Evolutionary conservation across 2,888 invertebrate species (phyloP), one percentile per base, ranked within the genome.

Genomic region (Eutolmus rufibarbis): DNA sequence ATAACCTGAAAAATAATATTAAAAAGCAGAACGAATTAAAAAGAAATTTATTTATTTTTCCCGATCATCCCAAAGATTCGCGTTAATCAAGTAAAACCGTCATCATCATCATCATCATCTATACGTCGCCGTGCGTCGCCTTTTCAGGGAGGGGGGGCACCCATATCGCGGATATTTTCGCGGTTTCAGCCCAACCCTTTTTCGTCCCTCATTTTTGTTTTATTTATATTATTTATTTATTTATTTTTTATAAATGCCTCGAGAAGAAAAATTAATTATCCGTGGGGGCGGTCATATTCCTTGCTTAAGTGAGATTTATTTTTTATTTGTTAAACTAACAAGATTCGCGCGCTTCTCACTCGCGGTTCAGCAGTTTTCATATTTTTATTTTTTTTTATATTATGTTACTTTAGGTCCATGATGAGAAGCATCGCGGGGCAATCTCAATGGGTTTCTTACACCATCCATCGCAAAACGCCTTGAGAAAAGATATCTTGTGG

Each of bases 281-380:
- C 74, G 28, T 46, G 74, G 74, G 74, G 85, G 86, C 86, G 86
- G 43, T 76, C 81, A 86, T 86, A 74, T 74, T 31, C 86, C 76
- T 86, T 43, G 31, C 51, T 74, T 86, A 86, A 86, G 86, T 86
- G 51, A 86, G 76, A 86, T 86, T 76, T 86, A 86, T 86, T 86
- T 82, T 46, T 81, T 81, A 81, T 81, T 81, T 81, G 81, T 34
- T 81, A 81, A 51, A 81, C 31, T 81, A 81, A 81, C 56, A 81
- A 56, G 81, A 51, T 28, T 1, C n/a, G 76, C 34, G 76, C 40
- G 31, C 74, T 37, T 9, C 74, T 23, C 19, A 2, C 2, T 19
- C 1, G n/a, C 56, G 9, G n/a, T 19, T 5, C 9, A 19, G 19
- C 4, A 56, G 56, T 56, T 19, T 56, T 56, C 3, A 19, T 56